Base-by-base conservation (phyloP, 2,113 vertebrate genomes). In the Chelonoidis abingdonii region DNA sequence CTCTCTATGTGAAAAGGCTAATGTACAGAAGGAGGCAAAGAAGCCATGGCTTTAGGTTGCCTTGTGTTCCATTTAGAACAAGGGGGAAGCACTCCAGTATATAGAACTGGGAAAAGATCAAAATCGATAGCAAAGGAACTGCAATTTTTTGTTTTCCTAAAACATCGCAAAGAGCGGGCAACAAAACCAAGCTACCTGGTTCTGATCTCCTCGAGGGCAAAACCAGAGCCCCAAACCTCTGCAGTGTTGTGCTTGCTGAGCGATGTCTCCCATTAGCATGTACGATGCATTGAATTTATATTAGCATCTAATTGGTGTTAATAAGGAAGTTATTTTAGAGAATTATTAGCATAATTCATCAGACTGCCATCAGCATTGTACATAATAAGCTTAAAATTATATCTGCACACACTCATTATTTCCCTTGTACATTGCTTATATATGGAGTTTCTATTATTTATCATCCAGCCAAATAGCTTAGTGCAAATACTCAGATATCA, bases 1-100 rank as follows among this genome's bases (percentile, higher is more conserved):
- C 12, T 59, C 75, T 93, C 9, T 79, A 53, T 22, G 7, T 56
- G 79, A 29, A 14, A 53, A 2, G 9, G 52, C 82, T 59, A 9
- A 19, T 53, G n/a, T 47, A 59, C 8, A 59, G 9, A 27, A 29
- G 27, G 54, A 47, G 16, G 57, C 35, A 31, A 53, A 81, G 4
- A 31, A 75, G 29, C 1, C 0, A 8, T 38, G 54, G 31, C 44
- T 87, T 84, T 13, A 27, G 38, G 3, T 47, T 59, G 53, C 44
- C 49, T 52, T 2, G 14, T 6, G 24, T 65, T 19, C 35, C 0
- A 1, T 27, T 1, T 1, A 5, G 4, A 11, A 1, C 1, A 12
- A 78, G 25, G 27, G 83, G 35, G 35, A 22, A 21, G 65, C 9
- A 21, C n/a, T 8, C n/a, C 19, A 72, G 16, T 12, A 4, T 17